Evolutionary conservation across 2,113 vertebrate genomes (phyloP), one percentile per base, ranked within the genome.

Genomic region (Bombycilla garrulus): DNA sequence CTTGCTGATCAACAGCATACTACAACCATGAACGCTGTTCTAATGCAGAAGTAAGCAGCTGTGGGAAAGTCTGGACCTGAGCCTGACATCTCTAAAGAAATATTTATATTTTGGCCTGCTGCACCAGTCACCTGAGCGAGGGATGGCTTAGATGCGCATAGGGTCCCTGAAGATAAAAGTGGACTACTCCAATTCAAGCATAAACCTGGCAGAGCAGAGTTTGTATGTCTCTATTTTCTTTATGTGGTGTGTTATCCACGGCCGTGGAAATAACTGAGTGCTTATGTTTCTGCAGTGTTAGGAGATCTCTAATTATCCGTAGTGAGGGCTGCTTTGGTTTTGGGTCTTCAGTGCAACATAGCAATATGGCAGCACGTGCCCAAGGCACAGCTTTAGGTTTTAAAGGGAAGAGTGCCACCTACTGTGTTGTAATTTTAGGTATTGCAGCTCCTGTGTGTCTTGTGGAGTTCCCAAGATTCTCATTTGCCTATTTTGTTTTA

Each of bases 381-480:
- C 40, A 38, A 56, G 51, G 25, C 50, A 29, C 65, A 57, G 61
- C 56, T 50, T 38, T 36, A 86, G 53, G 69, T 92, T 87, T 87
- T 87, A 85, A 94, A 93, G 92, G 84, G 23, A 94, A 97, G 93
- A 91, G 87, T 94, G 90, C 95, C 95, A 94, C 88, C 94, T 95
- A 77, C 93, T 90, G 92, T 90, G 94, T 82, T 86, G 28, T 8
- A 38, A 38, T 65, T 81, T 92, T 19, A 73, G 20, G 29, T 70
- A n/a, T 35, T 81, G 28, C 33, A 4, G 5, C 17, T 64, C 31
- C 51, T 6, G 3, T 2, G 0, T 73, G 29, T 56, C 65, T 57
- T 66, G 47, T 20, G 42, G 15, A 57, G 48, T 61, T 76, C 11
- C 50, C 56, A 71, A 40, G 62, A 29, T 60, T 54, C 38, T 81